Evolutionary conservation across 2,113 vertebrate species (phyloP).

Genomic region (Cichladusa arquata): DNA sequence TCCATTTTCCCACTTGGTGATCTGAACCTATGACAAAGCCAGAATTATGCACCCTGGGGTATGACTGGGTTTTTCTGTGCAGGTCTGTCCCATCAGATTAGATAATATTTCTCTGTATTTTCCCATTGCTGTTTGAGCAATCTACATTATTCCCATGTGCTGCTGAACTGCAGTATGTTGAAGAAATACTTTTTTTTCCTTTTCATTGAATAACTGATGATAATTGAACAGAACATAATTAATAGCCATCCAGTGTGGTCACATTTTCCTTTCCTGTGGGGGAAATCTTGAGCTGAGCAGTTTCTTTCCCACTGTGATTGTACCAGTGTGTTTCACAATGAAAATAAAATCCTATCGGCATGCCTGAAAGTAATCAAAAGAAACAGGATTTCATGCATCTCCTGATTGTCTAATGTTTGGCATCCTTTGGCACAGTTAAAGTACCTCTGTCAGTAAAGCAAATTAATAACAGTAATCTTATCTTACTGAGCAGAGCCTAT

Average conservation of each 20-base stretch:
- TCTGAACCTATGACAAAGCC: background rate
- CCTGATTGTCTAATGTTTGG: constrained; percentile 36
- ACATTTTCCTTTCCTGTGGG: constrained; percentile 53
- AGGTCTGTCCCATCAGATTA: constrained; percentile 50
- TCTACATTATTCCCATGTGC: constrained; percentile 37
- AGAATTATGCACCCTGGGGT: background rate
- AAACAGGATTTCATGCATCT: constrained; percentile 47
- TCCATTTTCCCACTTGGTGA: background rate
- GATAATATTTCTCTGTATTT: constrained; percentile 6
- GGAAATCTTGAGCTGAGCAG: constrained; percentile 13
- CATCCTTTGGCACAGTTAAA: constrained; percentile 59
- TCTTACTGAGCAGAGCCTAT: constrained; percentile 59
- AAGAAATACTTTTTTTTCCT: background rate
- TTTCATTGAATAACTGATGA: constrained; percentile 22
- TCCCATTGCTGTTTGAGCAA: background rate
- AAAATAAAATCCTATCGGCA: constrained; percentile 7
- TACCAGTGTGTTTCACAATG: constrained; percentile 31
- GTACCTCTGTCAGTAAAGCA: constrained; percentile 72
- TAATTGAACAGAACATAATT: constrained; percentile 51
- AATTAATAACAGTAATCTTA: constrained; percentile 77
- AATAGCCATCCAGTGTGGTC: constrained; percentile 13
- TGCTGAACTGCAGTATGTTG: background rate
- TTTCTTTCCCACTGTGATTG: constrained; percentile 49
- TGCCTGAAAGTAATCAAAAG: constrained; percentile 34
- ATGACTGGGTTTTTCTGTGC: constrained; percentile 13